Evolutionary conservation across 2,797 vertebrate species (phyloP), one percentile per base, ranked within the genome.

Genomic region (Muscicapa striata): DNA sequence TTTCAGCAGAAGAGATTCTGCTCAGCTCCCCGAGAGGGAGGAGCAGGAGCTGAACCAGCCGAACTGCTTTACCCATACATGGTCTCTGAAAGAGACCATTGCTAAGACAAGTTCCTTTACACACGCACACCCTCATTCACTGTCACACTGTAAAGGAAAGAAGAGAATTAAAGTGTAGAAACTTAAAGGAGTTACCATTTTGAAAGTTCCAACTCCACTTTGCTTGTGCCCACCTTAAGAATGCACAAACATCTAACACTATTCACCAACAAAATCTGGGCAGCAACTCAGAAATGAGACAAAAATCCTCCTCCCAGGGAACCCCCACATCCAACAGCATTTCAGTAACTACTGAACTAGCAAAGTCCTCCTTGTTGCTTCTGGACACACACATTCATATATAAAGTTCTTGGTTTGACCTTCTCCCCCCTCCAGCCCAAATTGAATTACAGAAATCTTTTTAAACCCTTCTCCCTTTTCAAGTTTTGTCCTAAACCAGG

Each of bases 51-150:
- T 90, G 89, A 95, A 96, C 87, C 94, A 93, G 95, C 92, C 9
- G 8, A 95, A 96, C 92, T 96, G 97, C 97, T 97, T 97, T 97
- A 96, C 32, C 98, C 97, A 98, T 97, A 98, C 97, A 97, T 97
- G 97, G 97, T 68, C 84, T 95, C 96, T 84, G 75, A 93, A 78
- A 93, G 68, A 95, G 90, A 84, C 67, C 94, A 67, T n/a, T 43
- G 89, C 94, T 86, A 64, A 91, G 82, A 90, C 90, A 92, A 94
- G 94, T 67, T 95, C 72, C 95, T 93, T 95, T 69, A 82, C 80
- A 91, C 66, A 51, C 0, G 0, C 55, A 61, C 93, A 40, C 87
- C 67, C 74, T 70, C 84, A 30, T 26, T 95, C 84, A 94, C 78
- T n/a, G 34, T 89, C 84, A 92, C 72, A 84, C 13, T 2, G 4